phyloP scores from a whole-genome alignment of 2,888 invertebrate species.

The Cephus pygmeus region DNA sequence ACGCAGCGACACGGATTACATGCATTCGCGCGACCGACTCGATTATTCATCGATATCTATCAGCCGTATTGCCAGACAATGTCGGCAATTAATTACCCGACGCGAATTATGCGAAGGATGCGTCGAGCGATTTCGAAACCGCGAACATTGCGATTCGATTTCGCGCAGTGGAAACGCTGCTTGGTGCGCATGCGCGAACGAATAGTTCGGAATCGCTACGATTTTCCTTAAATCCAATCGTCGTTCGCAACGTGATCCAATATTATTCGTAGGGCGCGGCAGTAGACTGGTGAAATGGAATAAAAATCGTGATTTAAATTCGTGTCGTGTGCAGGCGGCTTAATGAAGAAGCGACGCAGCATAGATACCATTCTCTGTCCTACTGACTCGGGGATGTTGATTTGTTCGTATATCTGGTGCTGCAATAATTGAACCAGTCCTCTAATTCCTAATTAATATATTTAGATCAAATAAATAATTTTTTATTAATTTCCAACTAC shows the following conservation, averaged over 20 bases:
- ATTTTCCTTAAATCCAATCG: neutral
- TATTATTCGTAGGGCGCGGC: neutral
- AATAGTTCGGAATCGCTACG: neutral
- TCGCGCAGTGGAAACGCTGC: neutral
- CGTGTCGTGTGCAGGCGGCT: neutral
- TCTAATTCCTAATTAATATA: neutral
- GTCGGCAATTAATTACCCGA: conserved; percentile 6
- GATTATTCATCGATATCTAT: conserved; percentile 15
- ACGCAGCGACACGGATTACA: conserved; percentile 8
- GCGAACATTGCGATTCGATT: neutral
- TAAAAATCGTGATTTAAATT: neutral
- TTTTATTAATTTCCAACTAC: no score
- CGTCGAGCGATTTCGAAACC: neutral
- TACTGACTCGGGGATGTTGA: neutral
- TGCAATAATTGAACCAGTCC: neutral
- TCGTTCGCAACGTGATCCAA: neutral
- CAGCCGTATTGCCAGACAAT: conserved; percentile 9
- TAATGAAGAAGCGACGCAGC: neutral
- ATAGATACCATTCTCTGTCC: neutral
- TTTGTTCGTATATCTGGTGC: neutral
- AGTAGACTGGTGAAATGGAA: neutral
- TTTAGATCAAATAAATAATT: neutral
- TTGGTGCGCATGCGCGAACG: neutral
- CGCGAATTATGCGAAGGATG: neutral
- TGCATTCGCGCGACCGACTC: conserved; percentile 9